A percentile compares a stretch with the other conserved stretches of the same genome.
Conservation (phyloP, 2,888 invertebrate species). For the Hoplodrina blanda region DNA sequence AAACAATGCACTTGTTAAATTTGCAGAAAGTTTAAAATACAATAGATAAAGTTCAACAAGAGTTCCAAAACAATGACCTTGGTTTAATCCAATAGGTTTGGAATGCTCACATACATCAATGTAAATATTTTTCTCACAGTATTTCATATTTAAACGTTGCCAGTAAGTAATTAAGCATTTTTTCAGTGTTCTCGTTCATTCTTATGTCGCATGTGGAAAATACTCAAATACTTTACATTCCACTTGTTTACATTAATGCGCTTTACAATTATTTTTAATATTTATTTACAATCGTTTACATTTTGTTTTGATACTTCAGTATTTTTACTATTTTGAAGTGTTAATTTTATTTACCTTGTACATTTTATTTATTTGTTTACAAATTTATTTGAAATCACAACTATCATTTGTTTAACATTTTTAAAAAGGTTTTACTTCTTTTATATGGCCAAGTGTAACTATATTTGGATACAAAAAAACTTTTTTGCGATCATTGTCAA, state of each 20-base stretch:
- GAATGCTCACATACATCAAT: constrained; percentile 35
- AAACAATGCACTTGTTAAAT: constrained; percentile 40
- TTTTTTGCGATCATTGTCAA: constrained; percentile 7
- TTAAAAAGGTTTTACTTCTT: constrained; percentile 1
- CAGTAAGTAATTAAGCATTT: constrained; percentile 41
- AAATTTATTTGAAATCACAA: constrained; percentile 21
- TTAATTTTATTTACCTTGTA: constrained; percentile 48
- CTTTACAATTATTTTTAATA: constrained; percentile 43
- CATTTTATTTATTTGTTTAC: constrained; percentile 47
- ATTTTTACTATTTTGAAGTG: constrained; percentile 42
- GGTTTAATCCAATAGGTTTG: constrained; percentile 12
- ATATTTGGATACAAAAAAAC: constrained; percentile 3
- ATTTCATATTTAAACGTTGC: constrained; percentile 41
- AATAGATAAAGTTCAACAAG: background rate
- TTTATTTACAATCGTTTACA: constrained; percentile 52
- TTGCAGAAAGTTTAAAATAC: constrained; percentile 16
- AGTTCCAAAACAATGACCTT: constrained; percentile 14
- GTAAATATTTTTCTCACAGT: constrained; percentile 52
- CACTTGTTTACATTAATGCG: constrained; percentile 52
- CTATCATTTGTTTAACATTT: constrained; percentile 5
- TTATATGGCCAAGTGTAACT: background rate
- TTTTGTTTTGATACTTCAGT: constrained; percentile 53
- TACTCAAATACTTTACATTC: constrained; percentile 63
- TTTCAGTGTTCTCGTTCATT: constrained; percentile 38
- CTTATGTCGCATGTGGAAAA: constrained; percentile 51